phyloP scores from a whole-genome alignment of 1,140 invertebrate genomes.

The Lepeophtheirus salmonis region DNA sequence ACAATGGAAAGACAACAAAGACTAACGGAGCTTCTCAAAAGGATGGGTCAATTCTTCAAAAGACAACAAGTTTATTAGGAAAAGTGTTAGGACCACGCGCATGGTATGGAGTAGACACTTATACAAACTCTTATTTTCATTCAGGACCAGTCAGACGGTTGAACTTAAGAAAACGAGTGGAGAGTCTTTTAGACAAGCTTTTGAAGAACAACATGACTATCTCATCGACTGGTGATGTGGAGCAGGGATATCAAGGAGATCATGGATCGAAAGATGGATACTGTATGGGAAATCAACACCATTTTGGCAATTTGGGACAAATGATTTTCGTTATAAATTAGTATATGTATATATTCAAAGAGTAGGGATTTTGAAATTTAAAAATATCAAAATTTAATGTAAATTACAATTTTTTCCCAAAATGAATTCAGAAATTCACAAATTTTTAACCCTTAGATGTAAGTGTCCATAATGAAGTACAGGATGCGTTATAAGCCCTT shows the following conservation, averaged over 20 bases:
- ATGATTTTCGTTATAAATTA: too few species aligned
- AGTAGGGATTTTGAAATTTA: too few species aligned
- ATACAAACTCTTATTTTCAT: constrained; percentile 58
- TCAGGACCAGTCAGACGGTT: constrained; percentile 56
- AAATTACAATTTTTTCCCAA: too few species aligned
- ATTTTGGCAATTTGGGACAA: constrained; percentile 66
- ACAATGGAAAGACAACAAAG: constrained; percentile 14
- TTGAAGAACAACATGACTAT: constrained; percentile 22
- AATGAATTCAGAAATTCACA: too few species aligned
- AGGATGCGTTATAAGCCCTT: too few species aligned
- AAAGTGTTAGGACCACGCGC: constrained; percentile 4
- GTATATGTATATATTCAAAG: too few species aligned
- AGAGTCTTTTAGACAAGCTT: constrained; percentile 17
- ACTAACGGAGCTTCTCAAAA: constrained; percentile 8
- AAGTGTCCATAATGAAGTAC: too few species aligned
- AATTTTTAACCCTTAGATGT: too few species aligned
- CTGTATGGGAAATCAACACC: constrained; percentile 89
- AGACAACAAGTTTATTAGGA: constrained; percentile 12
- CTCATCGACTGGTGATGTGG: constrained; percentile 59
- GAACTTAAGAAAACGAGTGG: constrained; percentile 24
- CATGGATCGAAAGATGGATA: constrained; percentile 69
- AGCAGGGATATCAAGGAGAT: constrained; percentile 82
- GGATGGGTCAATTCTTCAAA: constrained; percentile 13
- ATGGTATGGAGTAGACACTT: constrained; percentile 13
- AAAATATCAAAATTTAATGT: too few species aligned